Percentiles rank a stretch among this genome's conserved stretches.
These are phyloP conservation scores for Microplitis manilae DNA, from an alignment of 2,888 invertebrate genomes.

Conservation along the genomic window DNA sequence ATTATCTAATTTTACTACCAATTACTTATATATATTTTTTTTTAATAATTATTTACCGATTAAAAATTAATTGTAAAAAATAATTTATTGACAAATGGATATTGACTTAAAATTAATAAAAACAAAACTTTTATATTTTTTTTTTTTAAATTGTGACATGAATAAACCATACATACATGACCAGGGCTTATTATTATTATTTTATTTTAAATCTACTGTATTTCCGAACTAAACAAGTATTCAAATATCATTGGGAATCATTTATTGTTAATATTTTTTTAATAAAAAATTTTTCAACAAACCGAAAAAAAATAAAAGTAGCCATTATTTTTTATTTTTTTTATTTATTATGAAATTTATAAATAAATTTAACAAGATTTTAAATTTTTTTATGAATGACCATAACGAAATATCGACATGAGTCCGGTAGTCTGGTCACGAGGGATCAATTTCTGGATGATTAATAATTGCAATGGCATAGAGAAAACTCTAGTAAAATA, in stretches of 20 bases:
- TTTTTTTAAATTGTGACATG: too few species aligned
- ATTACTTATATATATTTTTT: neutral
- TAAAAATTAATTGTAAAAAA: neutral
- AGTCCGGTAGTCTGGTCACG: neutral
- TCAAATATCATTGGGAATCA: neutral
- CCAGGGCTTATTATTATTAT: neutral
- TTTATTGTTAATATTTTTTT: neutral
- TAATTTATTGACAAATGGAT: neutral
- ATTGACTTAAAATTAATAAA: too few species aligned
- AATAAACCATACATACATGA: too few species aligned
- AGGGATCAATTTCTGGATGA: neutral
- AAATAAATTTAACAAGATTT: neutral
- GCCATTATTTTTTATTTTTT: too few species aligned
- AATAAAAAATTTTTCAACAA: neutral
- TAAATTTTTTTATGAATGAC: neutral
- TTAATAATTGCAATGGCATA: neutral
- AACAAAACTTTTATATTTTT: too few species aligned
- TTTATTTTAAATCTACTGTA: neutral
- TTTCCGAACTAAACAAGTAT: neutral
- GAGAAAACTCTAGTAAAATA: neutral
- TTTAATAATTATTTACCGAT: neutral
- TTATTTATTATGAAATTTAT: neutral
- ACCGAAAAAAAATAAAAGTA: neutral
- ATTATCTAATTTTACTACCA: neutral
- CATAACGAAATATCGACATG: neutral